Base-by-base conservation (phyloP, 2,113 vertebrate genomes). In the Pachycephala philippinensis region DNA sequence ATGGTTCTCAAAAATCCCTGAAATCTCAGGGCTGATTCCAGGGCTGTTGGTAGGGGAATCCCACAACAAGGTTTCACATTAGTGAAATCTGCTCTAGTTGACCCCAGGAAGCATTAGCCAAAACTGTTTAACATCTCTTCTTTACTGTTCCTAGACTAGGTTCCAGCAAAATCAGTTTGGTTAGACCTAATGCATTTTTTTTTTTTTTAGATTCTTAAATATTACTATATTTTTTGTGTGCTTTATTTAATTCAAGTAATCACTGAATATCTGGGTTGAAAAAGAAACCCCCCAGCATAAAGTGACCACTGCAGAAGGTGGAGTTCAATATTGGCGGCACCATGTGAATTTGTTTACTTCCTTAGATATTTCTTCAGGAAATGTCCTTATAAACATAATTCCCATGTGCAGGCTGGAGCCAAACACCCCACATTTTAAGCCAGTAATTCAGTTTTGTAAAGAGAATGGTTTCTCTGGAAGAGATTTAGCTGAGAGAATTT, bases 271-370 rank as follows among this genome's bases (percentile, higher is more conserved):
- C 13, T 53, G 44, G 2, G 20, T 27, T 44, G 44, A 14, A 49
- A 54, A 78, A 80, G 13, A 70, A 86, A 13, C 4, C 6, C 21
- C 4, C 4, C n/a, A 68, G 17, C 22, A 2, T 35, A 2, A 54
- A 78, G 39, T 18, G 19, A 37, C 13, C 6, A 0, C 44, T 5
- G 7, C 6, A 18, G 26, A 64, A 90, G 59, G n/a, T 66, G 71
- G 79, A 47, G 54, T 35, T 39, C 13, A 50, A 1, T 78, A 6
- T 12, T 71, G 64, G 72, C 9, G 24, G 64, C 6, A 9, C 83
- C 52, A 28, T 3, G 27, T 74, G 76, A 87, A 54, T 89, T 89
- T 92, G 63, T 90, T 93, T 84, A 64, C 86, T 96, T 95, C 89
- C 77, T 75, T 24, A 60, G 87, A 7, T 70, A 52, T 22, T 92